Conservation (phyloP, 2,888 invertebrate genomes). For the Xestia ashworthii region DNA sequence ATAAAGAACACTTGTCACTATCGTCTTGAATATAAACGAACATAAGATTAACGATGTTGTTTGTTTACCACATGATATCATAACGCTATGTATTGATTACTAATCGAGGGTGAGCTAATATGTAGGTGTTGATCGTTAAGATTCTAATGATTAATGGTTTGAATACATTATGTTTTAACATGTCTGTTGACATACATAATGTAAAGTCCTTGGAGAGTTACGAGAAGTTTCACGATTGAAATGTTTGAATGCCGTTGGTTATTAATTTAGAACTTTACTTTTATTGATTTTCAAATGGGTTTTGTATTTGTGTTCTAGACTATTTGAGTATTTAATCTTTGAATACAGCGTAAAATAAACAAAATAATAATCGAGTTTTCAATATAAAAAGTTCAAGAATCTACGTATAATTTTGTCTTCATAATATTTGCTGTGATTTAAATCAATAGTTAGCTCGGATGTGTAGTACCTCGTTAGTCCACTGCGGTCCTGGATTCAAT, state of each 20-base stretch:
- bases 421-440: not conserved
- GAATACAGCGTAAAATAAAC: not conserved
- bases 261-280: not conserved
- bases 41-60: conserved; percentile 38
- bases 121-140: conserved; percentile 35
- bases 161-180: conserved; percentile 16
- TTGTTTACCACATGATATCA: conserved; percentile 50
- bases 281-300: not conserved
- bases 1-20: not conserved
- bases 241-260: not conserved
- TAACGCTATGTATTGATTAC: conserved; percentile 40
- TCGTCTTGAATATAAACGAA: conserved; percentile 23
- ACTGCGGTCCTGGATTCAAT: not conserved
- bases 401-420: not conserved
- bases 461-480: not conserved
- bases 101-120: conserved; percentile 34
- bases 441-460: not conserved
- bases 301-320: not conserved
- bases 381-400: not conserved
- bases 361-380: no score
- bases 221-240: not conserved
- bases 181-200: conserved; percentile 20
- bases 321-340: not conserved
- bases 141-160: conserved; percentile 22
- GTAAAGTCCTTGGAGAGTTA: conserved; percentile 3